Evolutionary conservation across 1,140 invertebrate genomes (phyloP).

Genomic region (Musca domestica): DNA sequence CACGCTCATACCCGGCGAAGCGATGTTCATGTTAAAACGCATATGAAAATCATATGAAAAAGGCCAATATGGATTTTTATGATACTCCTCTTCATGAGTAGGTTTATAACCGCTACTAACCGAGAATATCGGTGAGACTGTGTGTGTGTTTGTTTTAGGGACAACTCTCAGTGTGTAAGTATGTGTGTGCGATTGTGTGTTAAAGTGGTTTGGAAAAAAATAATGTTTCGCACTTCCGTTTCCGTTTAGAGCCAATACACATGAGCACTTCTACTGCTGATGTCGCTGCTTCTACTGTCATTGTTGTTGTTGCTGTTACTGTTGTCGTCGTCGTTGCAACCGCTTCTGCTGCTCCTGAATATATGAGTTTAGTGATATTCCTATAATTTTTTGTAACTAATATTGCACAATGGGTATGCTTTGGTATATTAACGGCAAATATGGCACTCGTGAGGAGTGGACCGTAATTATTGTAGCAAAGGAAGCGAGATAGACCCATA

Average conservation of each 20-base stretch:
- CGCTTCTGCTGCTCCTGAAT: background rate
- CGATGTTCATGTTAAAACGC: slow-evolving; percentile 6
- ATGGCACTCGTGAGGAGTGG: no score
- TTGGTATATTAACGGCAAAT: no score
- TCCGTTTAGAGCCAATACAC: slow-evolving; percentile 19
- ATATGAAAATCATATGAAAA: background rate
- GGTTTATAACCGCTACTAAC: background rate
- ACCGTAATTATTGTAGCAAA: no score
- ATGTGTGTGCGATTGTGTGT: no score
- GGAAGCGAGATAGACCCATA: no score
- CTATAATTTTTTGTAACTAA: no score
- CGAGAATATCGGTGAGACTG: background rate
- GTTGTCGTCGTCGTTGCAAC: no score
- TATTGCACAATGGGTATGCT: no score
- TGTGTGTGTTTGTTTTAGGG: no score
- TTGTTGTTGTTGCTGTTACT: no score
- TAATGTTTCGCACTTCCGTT: slow-evolving; percentile 22
- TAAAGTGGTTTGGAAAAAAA: slow-evolving; percentile 10
- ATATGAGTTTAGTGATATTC: slow-evolving; percentile 11
- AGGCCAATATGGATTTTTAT: slow-evolving; percentile 12
- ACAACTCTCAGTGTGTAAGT: no score
- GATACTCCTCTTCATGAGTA: background rate
- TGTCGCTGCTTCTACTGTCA: no score
- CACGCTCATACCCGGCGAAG: background rate
- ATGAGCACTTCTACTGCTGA: background rate